Percentiles rank a stretch among this genome's conserved stretches.
These are phyloP conservation scores for Bicyclus anynana DNA, from an alignment of 1,140 invertebrate genomes.

Conservation along the genomic window DNA sequence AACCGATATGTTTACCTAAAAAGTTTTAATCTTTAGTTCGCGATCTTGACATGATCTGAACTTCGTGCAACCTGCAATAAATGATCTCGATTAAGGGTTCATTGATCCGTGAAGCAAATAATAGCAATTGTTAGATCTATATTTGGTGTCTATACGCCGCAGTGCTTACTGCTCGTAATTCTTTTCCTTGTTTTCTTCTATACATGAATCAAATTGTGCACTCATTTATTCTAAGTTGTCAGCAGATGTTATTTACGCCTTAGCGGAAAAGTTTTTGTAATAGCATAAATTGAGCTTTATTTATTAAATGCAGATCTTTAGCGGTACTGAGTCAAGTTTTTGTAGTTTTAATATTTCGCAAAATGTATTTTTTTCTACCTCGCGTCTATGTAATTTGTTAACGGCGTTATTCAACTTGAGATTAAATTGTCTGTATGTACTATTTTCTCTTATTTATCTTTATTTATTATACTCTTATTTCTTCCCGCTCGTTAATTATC, in stretches of 20 bases:
- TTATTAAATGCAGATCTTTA: neutral
- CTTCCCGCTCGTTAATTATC: no score
- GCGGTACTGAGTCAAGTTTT: no score
- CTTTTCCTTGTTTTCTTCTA: neutral
- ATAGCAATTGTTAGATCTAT: conserved; percentile 19
- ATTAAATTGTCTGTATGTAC: no score
- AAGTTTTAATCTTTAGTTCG: conserved; percentile 49
- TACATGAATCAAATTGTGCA: neutral
- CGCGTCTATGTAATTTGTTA: no score
- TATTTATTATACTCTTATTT: no score
- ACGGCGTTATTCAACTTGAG: no score
- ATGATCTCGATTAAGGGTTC: conserved; percentile 36
- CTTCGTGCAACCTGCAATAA: conserved; percentile 54
- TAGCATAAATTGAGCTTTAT: no score
- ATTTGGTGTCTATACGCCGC: neutral
- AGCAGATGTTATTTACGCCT: neutral
- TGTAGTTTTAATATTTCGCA: no score
- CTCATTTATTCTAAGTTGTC: neutral
- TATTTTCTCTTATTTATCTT: no score
- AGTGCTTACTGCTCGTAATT: neutral
- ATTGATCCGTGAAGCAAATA: conserved; percentile 28
- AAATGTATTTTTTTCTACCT: no score
- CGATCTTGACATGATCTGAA: conserved; percentile 57
- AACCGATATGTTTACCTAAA: conserved; percentile 62
- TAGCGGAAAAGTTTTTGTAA: neutral